Evolutionary conservation across 2,888 invertebrate species (phyloP), one percentile per base, ranked within the genome.

Genomic region (Petrolisthes manimaculis): DNA sequence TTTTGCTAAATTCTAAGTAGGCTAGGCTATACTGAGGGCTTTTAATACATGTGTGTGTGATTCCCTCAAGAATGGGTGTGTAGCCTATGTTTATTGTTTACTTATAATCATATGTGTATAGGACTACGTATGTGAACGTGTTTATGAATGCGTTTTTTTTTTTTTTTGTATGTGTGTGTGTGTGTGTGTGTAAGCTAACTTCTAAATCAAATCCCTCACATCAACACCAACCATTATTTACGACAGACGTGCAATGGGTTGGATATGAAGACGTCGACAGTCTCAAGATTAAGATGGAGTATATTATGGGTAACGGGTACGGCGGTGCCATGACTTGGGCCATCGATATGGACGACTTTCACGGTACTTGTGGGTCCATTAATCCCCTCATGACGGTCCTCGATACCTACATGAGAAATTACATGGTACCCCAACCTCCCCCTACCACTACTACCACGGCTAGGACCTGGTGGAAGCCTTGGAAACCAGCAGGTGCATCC

Each of bases 311-410:
- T 86, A 96, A 96, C 92, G 97, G 97, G 0, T 96, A 96, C 92
- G 95, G 95, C 0, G 97, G 97, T 0, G 97, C 97, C 0, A 97
- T 97, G 97, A 96, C 95, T 24, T 97, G 97, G 97, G 97, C 97
- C 53, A 95, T 97, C 80, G 97, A 97, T 91, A 97, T 97, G 97
- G 97, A 98, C 89, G 97, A 97, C 93, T 97, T 97, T 93, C 94
- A 95, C 88, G 97, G 97, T 0, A 92, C 96, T 0, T 97, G 97
- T 92, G 97, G 97, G 0, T 94, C 95, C 0, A 94, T 95, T 92
- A 97, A 97, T 93, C 94, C 95, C 0, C 93, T 97, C 12, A 95
- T 96, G 91, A 95, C 96, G 90, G 94, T 96, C 84, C 93, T 97
- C 81, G 93, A 96, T 92, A 94, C 95, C 53, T 95, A 95, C 92